These are phyloP conservation scores for Cassiopea andromeda DNA, from an alignment of 30 jellyfish, hydroid and myxozoan species.

Conservation along the genomic window DNA sequence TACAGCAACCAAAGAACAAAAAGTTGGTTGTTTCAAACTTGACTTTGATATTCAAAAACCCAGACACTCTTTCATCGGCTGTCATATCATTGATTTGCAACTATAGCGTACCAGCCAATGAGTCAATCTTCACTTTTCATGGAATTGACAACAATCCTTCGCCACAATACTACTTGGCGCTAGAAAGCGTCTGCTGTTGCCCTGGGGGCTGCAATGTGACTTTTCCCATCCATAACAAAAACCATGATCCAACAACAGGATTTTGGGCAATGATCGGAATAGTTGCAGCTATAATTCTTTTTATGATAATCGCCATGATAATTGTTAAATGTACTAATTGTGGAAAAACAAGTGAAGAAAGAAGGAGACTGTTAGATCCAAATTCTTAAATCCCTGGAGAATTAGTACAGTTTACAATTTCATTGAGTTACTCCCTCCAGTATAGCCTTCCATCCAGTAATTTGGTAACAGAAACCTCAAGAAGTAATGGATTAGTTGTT, in stretches of 20 bases:
- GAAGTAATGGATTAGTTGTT: no score
- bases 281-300: constrained; percentile 5
- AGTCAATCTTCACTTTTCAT: constrained; percentile 35
- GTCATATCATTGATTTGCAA: constrained; percentile 52
- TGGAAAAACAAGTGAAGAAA: constrained; percentile 1
- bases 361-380: constrained; percentile 29
- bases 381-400: not conserved
- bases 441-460: no score
- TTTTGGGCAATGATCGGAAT: constrained; percentile 52
- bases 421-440: no score
- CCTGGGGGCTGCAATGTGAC: constrained; percentile 56
- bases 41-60: constrained; percentile 23
- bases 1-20: not conserved
- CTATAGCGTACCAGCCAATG: constrained; percentile 41
- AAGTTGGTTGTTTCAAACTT: constrained; percentile 17
- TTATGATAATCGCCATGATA: not conserved
- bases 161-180: constrained; percentile 29
- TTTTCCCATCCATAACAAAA: not conserved
- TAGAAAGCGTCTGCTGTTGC: constrained; percentile 64
- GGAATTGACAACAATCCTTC: constrained; percentile 16
- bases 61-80: constrained; percentile 13
- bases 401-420: no score
- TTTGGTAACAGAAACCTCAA: no score
- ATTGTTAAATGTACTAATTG: not conserved
- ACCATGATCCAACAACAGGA: constrained; percentile 8